These are phyloP conservation scores for Globodera rostochiensis DNA, from an alignment of 1,140 invertebrate genomes.

Conservation along the genomic window DNA sequence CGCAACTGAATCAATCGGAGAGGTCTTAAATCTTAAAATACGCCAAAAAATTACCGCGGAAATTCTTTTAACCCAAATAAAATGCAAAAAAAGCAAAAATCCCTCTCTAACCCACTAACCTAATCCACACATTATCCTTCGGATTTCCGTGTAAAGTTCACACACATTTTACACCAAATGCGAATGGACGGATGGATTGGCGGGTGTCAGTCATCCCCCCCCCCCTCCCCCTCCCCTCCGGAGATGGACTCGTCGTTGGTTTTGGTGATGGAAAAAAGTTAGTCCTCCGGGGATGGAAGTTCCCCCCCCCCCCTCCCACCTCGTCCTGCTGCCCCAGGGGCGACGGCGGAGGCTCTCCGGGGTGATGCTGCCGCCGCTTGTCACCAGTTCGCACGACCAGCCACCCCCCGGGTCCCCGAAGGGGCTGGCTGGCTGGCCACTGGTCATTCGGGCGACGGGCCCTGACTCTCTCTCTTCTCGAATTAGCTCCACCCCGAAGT, in stretches of 20 bases:
- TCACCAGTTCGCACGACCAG: constrained; percentile 13
- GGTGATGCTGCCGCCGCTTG: constrained; percentile 9
- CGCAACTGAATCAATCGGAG: no score
- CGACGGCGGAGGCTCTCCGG: neutral
- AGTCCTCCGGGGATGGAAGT: neutral
- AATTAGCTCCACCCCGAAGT: neutral
- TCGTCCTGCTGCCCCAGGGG: no score
- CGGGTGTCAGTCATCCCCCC: neutral
- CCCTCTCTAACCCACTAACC: neutral
- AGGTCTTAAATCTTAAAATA: no score
- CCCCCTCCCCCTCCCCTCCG: no score
- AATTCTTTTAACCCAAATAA: no score
- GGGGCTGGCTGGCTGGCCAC: constrained; percentile 1
- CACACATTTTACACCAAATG: neutral
- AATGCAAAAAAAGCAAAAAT: no score
- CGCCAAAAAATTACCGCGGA: no score
- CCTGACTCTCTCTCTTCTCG: neutral
- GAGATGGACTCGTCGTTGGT: neutral
- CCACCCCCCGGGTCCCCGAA: neutral
- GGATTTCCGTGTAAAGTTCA: neutral
- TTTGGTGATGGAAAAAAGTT: neutral
- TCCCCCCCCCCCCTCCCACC: neutral
- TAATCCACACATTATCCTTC: neutral
- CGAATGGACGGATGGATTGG: neutral
- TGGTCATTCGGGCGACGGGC: neutral